Evolutionary conservation across 2,888 invertebrate species (phyloP).

Genomic region (Tenodera sinensis): DNA sequence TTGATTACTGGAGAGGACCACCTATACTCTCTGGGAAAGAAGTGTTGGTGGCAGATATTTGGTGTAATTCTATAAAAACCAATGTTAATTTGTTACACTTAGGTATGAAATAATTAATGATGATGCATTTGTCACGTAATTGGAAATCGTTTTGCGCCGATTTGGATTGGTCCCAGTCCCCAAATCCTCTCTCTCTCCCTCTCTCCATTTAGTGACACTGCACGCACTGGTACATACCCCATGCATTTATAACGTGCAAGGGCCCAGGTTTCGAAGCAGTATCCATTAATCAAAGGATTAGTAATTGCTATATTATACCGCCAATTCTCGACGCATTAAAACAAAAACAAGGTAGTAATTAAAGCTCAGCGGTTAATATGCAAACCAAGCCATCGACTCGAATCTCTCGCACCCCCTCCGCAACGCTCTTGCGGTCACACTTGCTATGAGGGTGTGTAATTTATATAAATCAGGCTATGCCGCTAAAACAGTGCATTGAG

Average conservation of each 20-base stretch:
- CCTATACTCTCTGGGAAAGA: no score
- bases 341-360: conserved; percentile 10
- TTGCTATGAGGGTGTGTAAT: neutral
- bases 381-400: neutral
- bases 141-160: neutral
- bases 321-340: conserved; percentile 12
- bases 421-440: no score
- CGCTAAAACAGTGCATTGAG: neutral
- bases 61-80: no score
- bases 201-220: no score
- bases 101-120: neutral
- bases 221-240: neutral
- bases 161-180: neutral
- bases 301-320: conserved; percentile 19
- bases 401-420: neutral
- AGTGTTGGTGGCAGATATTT: no score
- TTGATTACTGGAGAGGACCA: fast-evolving
- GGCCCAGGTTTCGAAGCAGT: neutral
- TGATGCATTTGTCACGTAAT: neutral
- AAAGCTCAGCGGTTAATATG: conserved; percentile 8
- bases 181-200: neutral
- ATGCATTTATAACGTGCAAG: neutral
- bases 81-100: no score
- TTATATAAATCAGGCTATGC: conserved; percentile 4
- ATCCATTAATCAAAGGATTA: conserved; percentile 24